Evolutionary conservation across 53 echinoderm and acorn worm genomes (phyloP).

Genomic region (Apostichopus leukothele): DNA sequence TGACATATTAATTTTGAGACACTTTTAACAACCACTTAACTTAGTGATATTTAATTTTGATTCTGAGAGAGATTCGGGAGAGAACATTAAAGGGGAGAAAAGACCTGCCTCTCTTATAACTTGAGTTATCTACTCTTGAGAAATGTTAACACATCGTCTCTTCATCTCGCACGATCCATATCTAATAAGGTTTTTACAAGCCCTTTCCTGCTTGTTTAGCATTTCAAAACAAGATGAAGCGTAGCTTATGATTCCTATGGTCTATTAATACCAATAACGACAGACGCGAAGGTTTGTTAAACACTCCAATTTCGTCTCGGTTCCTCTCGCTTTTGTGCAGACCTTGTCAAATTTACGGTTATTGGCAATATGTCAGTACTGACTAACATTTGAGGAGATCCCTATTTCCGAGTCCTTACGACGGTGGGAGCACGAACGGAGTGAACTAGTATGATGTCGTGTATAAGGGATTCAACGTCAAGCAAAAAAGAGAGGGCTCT

Average conservation of each 20-base stretch:
- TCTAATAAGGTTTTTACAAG: slow-evolving; percentile 45
- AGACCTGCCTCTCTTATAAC: background rate
- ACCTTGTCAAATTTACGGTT: slow-evolving; percentile 43
- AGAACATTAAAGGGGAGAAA: background rate
- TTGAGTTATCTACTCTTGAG: background rate
- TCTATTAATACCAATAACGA: slow-evolving; percentile 37
- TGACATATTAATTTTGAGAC: background rate
- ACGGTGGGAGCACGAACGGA: slow-evolving; percentile 33
- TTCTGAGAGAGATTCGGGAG: background rate
- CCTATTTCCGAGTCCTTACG: slow-evolving; percentile 35
- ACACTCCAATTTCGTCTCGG: slow-evolving; percentile 29
- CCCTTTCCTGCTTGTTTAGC: slow-evolving; percentile 43
- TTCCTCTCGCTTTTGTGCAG: slow-evolving; percentile 17
- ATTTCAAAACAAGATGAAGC: slow-evolving; percentile 33
- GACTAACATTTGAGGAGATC: slow-evolving; percentile 27
- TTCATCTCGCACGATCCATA: slow-evolving; percentile 12
- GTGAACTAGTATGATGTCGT: slow-evolving; percentile 12
- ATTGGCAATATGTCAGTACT: slow-evolving; percentile 46
- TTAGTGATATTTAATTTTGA: slow-evolving; percentile 11
- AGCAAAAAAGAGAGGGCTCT: slow-evolving; percentile 47
- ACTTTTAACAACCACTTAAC: slow-evolving; percentile 14
- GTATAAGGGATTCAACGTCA: slow-evolving; percentile 41
- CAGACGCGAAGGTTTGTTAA: slow-evolving; percentile 22
- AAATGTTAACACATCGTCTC: slow-evolving; percentile 23
- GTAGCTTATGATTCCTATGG: background rate